Conservation (phyloP, 64 coral and sea anemone species). For the Dendronephthya gigantea region DNA sequence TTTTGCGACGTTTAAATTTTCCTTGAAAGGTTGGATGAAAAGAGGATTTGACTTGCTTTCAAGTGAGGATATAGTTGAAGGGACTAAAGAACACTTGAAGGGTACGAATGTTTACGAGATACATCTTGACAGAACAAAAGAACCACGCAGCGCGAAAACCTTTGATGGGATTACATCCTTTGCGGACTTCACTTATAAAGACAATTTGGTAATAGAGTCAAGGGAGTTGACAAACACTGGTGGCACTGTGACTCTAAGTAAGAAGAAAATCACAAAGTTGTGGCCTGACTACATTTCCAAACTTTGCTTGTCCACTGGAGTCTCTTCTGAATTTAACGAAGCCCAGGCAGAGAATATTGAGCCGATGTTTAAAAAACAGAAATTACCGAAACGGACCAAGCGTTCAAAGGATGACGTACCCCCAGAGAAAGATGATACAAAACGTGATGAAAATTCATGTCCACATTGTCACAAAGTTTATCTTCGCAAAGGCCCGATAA, state of each 20-base stretch:
- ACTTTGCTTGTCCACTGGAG: too few species aligned
- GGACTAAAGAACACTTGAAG: background rate
- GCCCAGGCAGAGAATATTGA: conserved; percentile 9
- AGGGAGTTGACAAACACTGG: too few species aligned
- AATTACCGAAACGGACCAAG: conserved; percentile 6
- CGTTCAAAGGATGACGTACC: background rate
- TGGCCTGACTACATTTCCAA: too few species aligned
- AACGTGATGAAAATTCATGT: background rate
- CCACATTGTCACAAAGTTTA: too few species aligned
- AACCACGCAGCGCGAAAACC: background rate
- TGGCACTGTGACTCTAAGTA: too few species aligned
- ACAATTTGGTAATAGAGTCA: too few species aligned
- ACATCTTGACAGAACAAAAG: background rate
- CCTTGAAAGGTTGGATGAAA: conserved; percentile 16
- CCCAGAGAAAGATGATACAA: background rate
- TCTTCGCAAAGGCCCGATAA: too few species aligned
- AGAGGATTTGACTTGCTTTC: background rate
- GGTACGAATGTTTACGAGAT: background rate
- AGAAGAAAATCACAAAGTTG: too few species aligned
- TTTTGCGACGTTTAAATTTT: conserved; percentile 24
- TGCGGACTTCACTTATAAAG: too few species aligned
- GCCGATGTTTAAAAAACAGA: conserved; percentile 34
- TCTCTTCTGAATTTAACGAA: too few species aligned
- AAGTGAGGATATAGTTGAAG: background rate
- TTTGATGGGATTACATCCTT: too few species aligned